phyloP scores from a whole-genome alignment of 2,113 vertebrate species.

The Taurulus bubalis region DNA sequence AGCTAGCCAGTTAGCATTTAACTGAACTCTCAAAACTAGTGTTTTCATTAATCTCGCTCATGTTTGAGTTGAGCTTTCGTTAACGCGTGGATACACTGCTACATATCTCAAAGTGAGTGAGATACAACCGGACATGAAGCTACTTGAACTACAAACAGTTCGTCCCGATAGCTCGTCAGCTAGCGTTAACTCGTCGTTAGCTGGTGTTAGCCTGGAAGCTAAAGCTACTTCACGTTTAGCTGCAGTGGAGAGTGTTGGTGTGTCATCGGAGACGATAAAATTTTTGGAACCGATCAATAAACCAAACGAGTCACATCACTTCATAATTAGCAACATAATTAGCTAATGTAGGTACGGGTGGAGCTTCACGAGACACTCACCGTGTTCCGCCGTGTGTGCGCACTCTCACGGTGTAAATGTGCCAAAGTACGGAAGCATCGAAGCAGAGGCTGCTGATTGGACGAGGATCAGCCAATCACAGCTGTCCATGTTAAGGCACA shows the following conservation, averaged over 20 bases:
- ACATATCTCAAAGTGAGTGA: accelerated
- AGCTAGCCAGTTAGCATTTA: conserved; percentile 58
- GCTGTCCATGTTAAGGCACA: conserved; percentile 13
- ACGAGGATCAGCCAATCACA: conserved; percentile 62
- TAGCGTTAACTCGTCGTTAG: conserved; percentile 56
- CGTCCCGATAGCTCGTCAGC: conserved; percentile 7
- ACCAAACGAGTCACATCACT: accelerated
- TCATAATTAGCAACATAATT: background rate
- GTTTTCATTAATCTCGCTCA: background rate
- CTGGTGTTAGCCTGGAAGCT: conserved; percentile 64
- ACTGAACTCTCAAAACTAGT: conserved; percentile 32
- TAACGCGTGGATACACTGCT: background rate
- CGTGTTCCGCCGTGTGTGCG: conserved; percentile 68
- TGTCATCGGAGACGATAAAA: accelerated
- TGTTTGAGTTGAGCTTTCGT: background rate
- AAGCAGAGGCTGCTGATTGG: conserved; percentile 63
- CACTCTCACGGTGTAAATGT: conserved; percentile 48
- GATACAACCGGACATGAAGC: background rate
- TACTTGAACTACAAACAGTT: background rate
- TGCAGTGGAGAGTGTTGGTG: background rate
- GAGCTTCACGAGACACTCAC: conserved; percentile 55
- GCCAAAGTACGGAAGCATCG: conserved; percentile 48
- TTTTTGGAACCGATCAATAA: background rate
- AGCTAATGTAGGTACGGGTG: background rate
- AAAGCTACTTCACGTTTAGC: conserved; percentile 38